phyloP scores from a whole-genome alignment of 2,888 invertebrate genomes.

The Papilio gigon region DNA sequence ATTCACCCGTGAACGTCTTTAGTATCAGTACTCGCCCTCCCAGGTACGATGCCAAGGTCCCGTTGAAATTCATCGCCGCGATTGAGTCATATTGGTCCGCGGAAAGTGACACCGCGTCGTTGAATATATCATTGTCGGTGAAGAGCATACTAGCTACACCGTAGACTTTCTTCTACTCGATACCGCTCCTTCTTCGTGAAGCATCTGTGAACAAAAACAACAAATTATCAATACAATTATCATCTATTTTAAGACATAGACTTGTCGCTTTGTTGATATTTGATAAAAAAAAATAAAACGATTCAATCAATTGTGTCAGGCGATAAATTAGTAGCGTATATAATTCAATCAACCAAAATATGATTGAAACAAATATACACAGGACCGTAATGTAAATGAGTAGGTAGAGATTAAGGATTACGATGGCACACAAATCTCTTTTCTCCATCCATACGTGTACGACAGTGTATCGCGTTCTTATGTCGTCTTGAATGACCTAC shows the following conservation, averaged over 20 bases:
- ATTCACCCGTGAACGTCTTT: slow-evolving; percentile 74
- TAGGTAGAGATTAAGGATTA: too few relatives aligned
- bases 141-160: slow-evolving; percentile 57
- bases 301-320: too few relatives aligned
- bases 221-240: background rate
- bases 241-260: background rate
- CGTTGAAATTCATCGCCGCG: slow-evolving; percentile 68
- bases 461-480: too few relatives aligned
- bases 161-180: slow-evolving; percentile 41
- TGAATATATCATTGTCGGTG: slow-evolving; percentile 52
- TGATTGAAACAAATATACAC: too few relatives aligned
- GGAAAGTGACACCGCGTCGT: slow-evolving; percentile 51
- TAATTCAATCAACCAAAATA: too few relatives aligned
- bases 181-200: slow-evolving; percentile 50
- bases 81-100: slow-evolving; percentile 53
- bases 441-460: too few relatives aligned
- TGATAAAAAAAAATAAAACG: too few relatives aligned
- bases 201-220: slow-evolving; percentile 68
- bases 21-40: slow-evolving; percentile 70
- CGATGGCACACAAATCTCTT: too few relatives aligned
- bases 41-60: slow-evolving; percentile 54
- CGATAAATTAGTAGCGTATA: too few relatives aligned
- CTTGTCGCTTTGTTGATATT: too few relatives aligned
- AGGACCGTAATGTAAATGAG: too few relatives aligned
- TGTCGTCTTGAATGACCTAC: too few relatives aligned